Conservation (phyloP, 1,140 invertebrate species). For the Tribolium madens region DNA sequence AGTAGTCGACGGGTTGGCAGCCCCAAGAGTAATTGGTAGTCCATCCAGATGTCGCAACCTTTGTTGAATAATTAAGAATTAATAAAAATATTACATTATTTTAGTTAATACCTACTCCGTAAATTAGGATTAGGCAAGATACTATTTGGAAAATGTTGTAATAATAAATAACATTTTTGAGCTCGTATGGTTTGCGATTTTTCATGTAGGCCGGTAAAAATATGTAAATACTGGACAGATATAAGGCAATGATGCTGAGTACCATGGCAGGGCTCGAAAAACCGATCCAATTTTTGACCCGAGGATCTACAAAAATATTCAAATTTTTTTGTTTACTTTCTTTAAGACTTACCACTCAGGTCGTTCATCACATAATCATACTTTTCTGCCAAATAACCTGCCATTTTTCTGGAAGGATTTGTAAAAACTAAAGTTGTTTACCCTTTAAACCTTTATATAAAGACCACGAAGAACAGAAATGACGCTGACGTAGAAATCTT, state of each 20-base stretch:
- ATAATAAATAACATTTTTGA: conserved; percentile 69
- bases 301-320: conserved; percentile 69
- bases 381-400: neutral
- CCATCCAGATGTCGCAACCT: conserved; percentile 53
- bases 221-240: conserved; percentile 74
- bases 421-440: conserved; percentile 3
- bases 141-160: conserved; percentile 75
- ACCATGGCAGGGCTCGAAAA: conserved; percentile 69
- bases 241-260: conserved; percentile 70
- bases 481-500: neutral
- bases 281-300: conserved; percentile 72
- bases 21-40: conserved; percentile 68
- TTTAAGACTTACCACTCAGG: conserved; percentile 38
- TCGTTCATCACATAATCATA: conserved; percentile 25
- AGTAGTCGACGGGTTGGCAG: conserved; percentile 79
- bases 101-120: conserved; percentile 60
- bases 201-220: conserved; percentile 77
- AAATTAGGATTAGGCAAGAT: conserved; percentile 67
- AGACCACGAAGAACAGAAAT: neutral
- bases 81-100: conserved; percentile 3
- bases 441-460: neutral
- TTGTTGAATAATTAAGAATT: neutral
- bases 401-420: neutral
- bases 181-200: conserved; percentile 70
- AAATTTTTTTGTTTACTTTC: too few species aligned